Evolutionary conservation across 2,113 vertebrate species (phyloP).

Genomic region (Pungitius pungitius): DNA sequence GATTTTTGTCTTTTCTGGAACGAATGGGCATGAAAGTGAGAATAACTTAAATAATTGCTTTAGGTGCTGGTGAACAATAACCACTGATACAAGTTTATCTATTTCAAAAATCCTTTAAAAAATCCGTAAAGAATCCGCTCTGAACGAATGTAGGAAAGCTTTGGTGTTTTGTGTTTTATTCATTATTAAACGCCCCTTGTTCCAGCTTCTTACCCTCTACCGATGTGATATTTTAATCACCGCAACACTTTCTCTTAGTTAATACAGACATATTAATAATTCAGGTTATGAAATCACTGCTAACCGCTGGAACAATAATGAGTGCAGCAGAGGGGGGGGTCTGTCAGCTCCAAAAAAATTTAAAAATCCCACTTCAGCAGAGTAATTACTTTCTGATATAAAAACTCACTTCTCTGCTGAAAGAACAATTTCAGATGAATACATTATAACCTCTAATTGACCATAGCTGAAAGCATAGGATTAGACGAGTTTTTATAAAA

Average conservation of each 20-base stretch:
- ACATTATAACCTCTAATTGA: constrained; percentile 51
- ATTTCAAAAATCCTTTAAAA: no score
- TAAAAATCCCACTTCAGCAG: constrained; percentile 26
- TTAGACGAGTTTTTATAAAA: constrained; percentile 19
- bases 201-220: constrained; percentile 14
- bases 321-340: constrained; percentile 17
- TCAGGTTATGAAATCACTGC: constrained; percentile 54
- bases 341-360: constrained; percentile 36
- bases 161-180: constrained; percentile 2
- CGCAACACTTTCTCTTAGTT: constrained; percentile 40
- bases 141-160: constrained; percentile 3
- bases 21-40: background rate
- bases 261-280: constrained; percentile 58
- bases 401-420: constrained; percentile 24
- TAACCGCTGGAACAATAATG: constrained; percentile 35
- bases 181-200: constrained; percentile 4
- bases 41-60: background rate
- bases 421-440: constrained; percentile 28
- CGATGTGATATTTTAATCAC: constrained; percentile 45
- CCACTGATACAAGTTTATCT: background rate
- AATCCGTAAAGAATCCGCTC: constrained; percentile 11
- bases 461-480: constrained; percentile 8
- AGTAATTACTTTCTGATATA: constrained; percentile 51
- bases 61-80: background rate
- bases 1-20: background rate